Evolutionary conservation across 2,888 invertebrate genomes (phyloP).

Genomic region (Hoplodrina ambigua): DNA sequence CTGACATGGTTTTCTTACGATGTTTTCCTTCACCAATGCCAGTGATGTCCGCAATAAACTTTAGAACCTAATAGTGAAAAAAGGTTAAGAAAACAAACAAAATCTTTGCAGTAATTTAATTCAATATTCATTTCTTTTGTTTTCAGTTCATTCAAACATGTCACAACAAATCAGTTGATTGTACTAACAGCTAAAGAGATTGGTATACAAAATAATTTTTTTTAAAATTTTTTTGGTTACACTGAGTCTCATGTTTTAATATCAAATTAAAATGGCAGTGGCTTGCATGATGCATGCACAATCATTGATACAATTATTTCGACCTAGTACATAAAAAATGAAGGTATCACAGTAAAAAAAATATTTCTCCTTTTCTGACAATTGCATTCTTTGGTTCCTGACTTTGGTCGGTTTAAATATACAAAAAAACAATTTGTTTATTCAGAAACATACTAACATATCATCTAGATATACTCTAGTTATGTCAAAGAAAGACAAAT

Average conservation of each 20-base stretch:
- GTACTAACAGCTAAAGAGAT: background rate
- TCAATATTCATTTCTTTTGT: constrained; percentile 10
- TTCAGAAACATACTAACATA: background rate
- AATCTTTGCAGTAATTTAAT: background rate
- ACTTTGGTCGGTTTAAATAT: background rate
- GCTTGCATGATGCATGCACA: too few species aligned
- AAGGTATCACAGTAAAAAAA: background rate
- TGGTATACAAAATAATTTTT: background rate
- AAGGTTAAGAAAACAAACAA: constrained; percentile 11
- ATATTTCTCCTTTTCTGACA: background rate
- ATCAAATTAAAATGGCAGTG: too few species aligned
- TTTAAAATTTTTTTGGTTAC: background rate
- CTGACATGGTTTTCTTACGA: too few species aligned
- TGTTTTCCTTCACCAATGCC: too few species aligned
- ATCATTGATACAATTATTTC: background rate
- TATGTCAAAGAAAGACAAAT: too few species aligned
- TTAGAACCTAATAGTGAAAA: too few species aligned
- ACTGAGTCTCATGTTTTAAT: too few species aligned
- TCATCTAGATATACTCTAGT: background rate
- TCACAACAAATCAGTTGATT: background rate
- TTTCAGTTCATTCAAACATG: background rate
- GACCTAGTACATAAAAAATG: background rate
- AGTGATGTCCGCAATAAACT: too few species aligned
- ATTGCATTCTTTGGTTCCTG: background rate
- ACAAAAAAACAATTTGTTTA: too few species aligned